These are phyloP conservation scores for Eospalax fontanierii DNA, from an alignment of 2,797 vertebrate genomes.

Conservation along the genomic window DNA sequence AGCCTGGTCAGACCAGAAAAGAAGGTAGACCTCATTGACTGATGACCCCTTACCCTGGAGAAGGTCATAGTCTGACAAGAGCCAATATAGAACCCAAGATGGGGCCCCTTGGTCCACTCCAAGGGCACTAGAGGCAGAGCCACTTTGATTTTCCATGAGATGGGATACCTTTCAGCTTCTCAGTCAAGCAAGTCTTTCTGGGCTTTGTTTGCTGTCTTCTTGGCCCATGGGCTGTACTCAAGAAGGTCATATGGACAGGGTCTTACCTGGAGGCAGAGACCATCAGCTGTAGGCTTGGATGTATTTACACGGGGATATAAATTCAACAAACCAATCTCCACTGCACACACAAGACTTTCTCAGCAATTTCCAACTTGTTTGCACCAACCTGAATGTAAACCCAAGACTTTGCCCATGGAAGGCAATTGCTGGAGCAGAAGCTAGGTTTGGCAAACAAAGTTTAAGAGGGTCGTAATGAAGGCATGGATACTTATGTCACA, in stretches of 20 bases:
- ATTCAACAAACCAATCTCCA: slow-evolving; percentile 77
- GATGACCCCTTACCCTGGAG: background rate
- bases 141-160: background rate
- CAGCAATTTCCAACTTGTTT: slow-evolving; percentile 77
- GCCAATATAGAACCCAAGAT: background rate
- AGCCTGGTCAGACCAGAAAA: background rate
- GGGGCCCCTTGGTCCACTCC: background rate
- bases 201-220: background rate
- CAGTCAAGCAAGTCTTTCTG: background rate
- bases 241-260: slow-evolving; percentile 35
- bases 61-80: background rate
- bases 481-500: background rate
- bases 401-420: background rate
- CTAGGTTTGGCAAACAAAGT: background rate
- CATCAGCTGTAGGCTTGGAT: slow-evolving; percentile 23
- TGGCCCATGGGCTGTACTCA: background rate
- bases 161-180: background rate
- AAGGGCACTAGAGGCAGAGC: background rate
- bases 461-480: background rate
- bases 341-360: slow-evolving; percentile 68
- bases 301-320: slow-evolving; percentile 74
- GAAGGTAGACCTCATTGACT: no score
- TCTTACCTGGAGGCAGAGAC: slow-evolving; percentile 63
- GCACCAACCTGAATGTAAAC: slow-evolving; percentile 50
- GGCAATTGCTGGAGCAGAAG: slow-evolving; percentile 40